These are phyloP conservation scores for Periplaneta americana DNA, from an alignment of 1,140 invertebrate genomes.

Conservation along the genomic window DNA sequence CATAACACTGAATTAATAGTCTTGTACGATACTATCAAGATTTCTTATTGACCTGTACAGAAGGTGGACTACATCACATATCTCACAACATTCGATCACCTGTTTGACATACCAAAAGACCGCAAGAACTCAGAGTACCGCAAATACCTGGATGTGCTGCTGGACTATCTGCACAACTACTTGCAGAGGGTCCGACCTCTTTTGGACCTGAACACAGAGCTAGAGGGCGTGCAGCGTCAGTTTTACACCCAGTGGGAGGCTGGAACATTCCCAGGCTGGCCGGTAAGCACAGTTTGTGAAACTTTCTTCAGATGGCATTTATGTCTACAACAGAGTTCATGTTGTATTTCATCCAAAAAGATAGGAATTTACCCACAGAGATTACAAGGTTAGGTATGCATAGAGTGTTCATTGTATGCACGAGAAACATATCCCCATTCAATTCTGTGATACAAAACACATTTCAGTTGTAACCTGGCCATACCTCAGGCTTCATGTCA, in stretches of 20 bases:
- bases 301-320: too few species aligned
- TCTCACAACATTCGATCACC: conserved; percentile 88
- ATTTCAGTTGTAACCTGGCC: too few species aligned
- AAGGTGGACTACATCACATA: conserved; percentile 97
- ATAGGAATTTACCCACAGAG: too few species aligned
- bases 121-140: conserved; percentile 91
- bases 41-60: conserved; percentile 43
- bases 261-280: conserved; percentile 91
- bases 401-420: too few species aligned
- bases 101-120: conserved; percentile 94
- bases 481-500: too few species aligned
- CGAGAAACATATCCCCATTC: too few species aligned
- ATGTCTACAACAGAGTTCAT: too few species aligned
- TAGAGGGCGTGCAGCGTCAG: conserved; percentile 72
- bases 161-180: conserved; percentile 88
- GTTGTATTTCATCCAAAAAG: too few species aligned
- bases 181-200: conserved; percentile 86
- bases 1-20: neutral
- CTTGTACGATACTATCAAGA: neutral
- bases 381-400: too few species aligned
- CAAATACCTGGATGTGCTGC: conserved; percentile 76
- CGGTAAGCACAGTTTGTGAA: too few species aligned
- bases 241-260: conserved; percentile 85
- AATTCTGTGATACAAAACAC: too few species aligned
- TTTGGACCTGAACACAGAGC: conserved; percentile 73